Evolutionary conservation across 2,888 invertebrate species (phyloP), one percentile per base, ranked within the genome.

Genomic region (Melanostoma scalare): DNA sequence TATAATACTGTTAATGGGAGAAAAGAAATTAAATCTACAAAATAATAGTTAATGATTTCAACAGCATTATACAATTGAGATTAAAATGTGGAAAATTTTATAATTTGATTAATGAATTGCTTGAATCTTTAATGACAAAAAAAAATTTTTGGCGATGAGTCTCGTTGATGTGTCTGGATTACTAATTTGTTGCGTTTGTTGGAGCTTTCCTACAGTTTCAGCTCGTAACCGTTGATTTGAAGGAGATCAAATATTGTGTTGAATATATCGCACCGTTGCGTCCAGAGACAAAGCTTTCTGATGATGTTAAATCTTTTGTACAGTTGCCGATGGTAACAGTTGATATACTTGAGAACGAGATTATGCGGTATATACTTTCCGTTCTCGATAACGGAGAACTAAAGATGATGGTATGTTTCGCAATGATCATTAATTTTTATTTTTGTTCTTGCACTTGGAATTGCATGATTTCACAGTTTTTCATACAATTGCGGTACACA

Each of bases 11-110:
- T 86, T 87, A 87, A 86, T 87, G 71, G 87, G 84, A 78, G 88
- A 88, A 87, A 88, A 88, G 87, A 87, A 88, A 67, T 85, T 76
- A 86, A 87, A 88, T 88, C 87, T 87, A 88, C 87, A 86, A 86
- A 87, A 85, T 87, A 86, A 88, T 88, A 87, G 88, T 88, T 88
- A 88, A 88, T 88, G 88, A 87, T 88, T 88, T 86, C 36, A 55
- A 3, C 2, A 55, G 10, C 36, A 20, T 55, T 10, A 10, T 55
- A 36, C 35, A 55, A 10, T 20, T 20, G 20, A 35, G 36, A 36
- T 10, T 35, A 52, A 2, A 35, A 35, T 5, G 10, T 3, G 5
- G 35, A 36, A 36, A 55, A 36, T 6, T 36, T 36, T 36, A 55
- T 20, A 55, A 36, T 36, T 55, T 2, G 5, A 53, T 52, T 88